A percentile compares a stretch with the other conserved stretches of the same genome.
Conservation (phyloP, 2,888 invertebrate species). For the Caenorhabditis sp. region DNA sequence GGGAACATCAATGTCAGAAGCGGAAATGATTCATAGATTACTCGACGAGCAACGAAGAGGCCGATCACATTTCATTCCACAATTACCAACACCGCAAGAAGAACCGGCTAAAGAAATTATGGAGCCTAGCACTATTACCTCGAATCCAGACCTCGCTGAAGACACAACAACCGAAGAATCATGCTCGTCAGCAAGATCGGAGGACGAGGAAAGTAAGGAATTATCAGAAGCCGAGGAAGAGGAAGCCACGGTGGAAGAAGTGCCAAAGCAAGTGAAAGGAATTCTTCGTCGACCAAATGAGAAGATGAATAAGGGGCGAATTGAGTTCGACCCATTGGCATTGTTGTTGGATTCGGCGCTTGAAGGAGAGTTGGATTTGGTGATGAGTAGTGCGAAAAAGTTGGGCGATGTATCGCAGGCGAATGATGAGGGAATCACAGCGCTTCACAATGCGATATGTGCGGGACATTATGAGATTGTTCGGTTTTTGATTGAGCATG, state of each 20-base stretch:
- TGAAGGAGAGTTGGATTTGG: slow-evolving; percentile 95
- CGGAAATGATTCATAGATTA: slow-evolving; percentile 60
- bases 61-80: slow-evolving; percentile 50
- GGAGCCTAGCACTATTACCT: background rate
- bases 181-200: slow-evolving; percentile 23
- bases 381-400: slow-evolving; percentile 87
- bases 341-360: slow-evolving; percentile 93
- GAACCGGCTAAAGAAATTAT: slow-evolving; percentile 1
- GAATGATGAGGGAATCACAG: slow-evolving; percentile 99
- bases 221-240: slow-evolving; percentile 24
- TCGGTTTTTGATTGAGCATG: slow-evolving; percentile 93
- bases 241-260: background rate
- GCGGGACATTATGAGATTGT: slow-evolving; percentile 98
- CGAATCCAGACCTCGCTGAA: slow-evolving; percentile 18
- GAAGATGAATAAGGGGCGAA: slow-evolving; percentile 76
- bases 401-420: slow-evolving; percentile 87
- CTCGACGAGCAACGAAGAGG: slow-evolving; percentile 63
- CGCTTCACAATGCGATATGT: slow-evolving; percentile 98
- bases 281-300: slow-evolving; percentile 56
- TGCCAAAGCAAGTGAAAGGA: slow-evolving; percentile 50
- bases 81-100: slow-evolving; percentile 37
- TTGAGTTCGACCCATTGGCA: slow-evolving; percentile 96
- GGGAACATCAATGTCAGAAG: slow-evolving; percentile 54
- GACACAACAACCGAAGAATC: slow-evolving; percentile 39
- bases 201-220: slow-evolving; percentile 31